phyloP scores from a whole-genome alignment of 1,140 invertebrate genomes.

The Drosophila albomicans region DNA sequence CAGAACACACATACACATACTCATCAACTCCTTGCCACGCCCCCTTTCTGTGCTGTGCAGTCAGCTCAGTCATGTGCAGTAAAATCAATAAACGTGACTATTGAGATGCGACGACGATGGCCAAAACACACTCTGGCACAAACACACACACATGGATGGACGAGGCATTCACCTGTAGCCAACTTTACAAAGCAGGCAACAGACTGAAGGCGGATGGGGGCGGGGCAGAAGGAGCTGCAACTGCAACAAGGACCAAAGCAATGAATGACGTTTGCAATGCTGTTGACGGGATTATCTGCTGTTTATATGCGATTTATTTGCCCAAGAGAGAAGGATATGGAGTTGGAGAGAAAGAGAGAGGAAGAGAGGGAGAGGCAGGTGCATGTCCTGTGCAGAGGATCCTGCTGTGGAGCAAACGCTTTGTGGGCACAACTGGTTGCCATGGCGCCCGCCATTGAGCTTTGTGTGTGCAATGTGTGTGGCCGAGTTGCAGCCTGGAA shows the following conservation, averaged over 20 bases:
- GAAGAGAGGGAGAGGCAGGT: not conserved
- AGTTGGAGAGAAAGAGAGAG: not conserved
- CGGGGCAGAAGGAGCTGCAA: constrained; percentile 20
- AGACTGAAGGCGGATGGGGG: not conserved
- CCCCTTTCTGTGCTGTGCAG: not conserved
- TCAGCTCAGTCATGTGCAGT: constrained; percentile 15
- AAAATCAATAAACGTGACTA: constrained; percentile 59
- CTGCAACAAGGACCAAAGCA: constrained; percentile 33
- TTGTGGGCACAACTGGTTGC: constrained; percentile 53
- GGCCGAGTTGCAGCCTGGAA: constrained; percentile 15
- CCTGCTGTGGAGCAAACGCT: not conserved
- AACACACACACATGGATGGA: not conserved
- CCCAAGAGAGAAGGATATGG: constrained; percentile 5
- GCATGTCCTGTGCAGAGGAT: not conserved
- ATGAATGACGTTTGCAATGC: constrained; percentile 70
- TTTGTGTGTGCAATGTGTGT: constrained; percentile 45
- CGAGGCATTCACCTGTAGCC: constrained; percentile 53
- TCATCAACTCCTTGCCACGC: not conserved
- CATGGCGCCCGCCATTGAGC: constrained; percentile 70
- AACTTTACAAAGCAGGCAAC: constrained; percentile 18
- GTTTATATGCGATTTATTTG: constrained; percentile 81
- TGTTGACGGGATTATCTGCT: constrained; percentile 77
- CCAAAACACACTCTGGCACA: constrained; percentile 22
- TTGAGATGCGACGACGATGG: constrained; percentile 41
- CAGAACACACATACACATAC: not conserved